Evolutionary conservation across 2,113 vertebrate genomes (phyloP).

Genomic region (Phasianus colchicus): DNA sequence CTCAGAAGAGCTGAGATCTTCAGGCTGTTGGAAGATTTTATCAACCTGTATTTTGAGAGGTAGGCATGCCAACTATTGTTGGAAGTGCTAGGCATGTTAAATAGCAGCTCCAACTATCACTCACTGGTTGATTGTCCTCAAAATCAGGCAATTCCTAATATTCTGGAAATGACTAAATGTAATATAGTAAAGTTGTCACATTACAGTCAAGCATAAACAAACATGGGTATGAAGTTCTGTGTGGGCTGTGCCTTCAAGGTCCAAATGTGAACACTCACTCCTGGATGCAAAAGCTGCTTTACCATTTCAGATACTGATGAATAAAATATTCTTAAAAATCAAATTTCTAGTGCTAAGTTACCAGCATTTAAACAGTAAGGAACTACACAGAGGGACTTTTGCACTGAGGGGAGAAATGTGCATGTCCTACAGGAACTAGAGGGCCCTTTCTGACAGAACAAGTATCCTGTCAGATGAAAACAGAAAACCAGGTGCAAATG

Average conservation of each 20-base stretch:
- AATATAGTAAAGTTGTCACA: background rate
- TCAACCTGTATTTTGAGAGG: background rate
- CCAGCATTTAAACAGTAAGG: background rate
- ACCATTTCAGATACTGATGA: background rate
- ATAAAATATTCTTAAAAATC: background rate
- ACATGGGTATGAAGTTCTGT: background rate
- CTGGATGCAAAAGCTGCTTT: background rate
- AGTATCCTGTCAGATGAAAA: background rate
- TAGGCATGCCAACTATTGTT: background rate
- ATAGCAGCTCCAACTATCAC: background rate
- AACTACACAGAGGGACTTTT: background rate
- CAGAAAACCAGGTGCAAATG: background rate
- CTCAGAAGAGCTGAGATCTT: background rate
- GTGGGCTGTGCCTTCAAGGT: background rate
- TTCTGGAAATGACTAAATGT: background rate
- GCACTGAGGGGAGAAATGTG: accelerated
- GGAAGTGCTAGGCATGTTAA: background rate
- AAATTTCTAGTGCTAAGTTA: background rate
- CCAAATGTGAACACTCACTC: background rate
- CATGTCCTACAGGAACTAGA: accelerated
- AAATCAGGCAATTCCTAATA: background rate
- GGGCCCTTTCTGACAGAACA: background rate
- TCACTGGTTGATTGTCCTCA: background rate
- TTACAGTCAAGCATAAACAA: background rate
- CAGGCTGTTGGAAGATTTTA: background rate